Evolutionary conservation across 2,888 invertebrate species (phyloP).

Genomic region (Seira sanloemensis): DNA sequence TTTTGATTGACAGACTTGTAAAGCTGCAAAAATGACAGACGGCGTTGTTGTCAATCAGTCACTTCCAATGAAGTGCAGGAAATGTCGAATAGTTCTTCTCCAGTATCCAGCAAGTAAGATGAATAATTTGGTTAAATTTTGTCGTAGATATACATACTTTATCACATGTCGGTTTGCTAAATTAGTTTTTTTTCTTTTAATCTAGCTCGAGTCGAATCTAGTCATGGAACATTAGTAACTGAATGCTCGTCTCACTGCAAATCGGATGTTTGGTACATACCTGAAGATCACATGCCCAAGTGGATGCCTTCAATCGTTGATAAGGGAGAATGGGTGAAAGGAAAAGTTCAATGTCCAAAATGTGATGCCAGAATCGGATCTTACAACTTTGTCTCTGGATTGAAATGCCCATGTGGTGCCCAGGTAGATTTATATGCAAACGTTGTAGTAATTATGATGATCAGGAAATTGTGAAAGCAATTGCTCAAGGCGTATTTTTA

Average conservation of each 20-base stretch:
- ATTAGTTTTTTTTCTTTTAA: slow-evolving; percentile 50
- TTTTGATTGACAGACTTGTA: too few relatives aligned
- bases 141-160: too few relatives aligned
- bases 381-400: slow-evolving; percentile 82
- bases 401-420: slow-evolving; percentile 80
- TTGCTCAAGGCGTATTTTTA: too few relatives aligned
- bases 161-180: too few relatives aligned
- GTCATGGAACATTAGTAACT: slow-evolving; percentile 60
- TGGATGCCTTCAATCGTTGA: slow-evolving; percentile 80
- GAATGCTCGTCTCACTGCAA: slow-evolving; percentile 32
- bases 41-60: too few relatives aligned
- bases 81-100: slow-evolving; percentile 77
- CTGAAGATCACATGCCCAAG: slow-evolving; percentile 79
- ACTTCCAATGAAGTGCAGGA: slow-evolving; percentile 77
- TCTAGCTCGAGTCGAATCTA: slow-evolving; percentile 58
- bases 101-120: slow-evolving; percentile 73
- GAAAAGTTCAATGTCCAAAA: slow-evolving; percentile 81
- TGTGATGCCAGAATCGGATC: slow-evolving; percentile 82
- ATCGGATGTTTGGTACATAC: slow-evolving; percentile 77
- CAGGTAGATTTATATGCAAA: slow-evolving; percentile 72
- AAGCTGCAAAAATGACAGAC: too few relatives aligned
- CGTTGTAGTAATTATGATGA: too few relatives aligned
- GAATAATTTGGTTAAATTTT: neutral
- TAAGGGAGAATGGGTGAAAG: slow-evolving; percentile 81
- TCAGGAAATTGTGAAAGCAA: too few relatives aligned